Percentiles rank a stretch among this genome's conserved stretches.
phyloP scores from a whole-genome alignment of 2,113 vertebrate genomes.

The Uria aalge region DNA sequence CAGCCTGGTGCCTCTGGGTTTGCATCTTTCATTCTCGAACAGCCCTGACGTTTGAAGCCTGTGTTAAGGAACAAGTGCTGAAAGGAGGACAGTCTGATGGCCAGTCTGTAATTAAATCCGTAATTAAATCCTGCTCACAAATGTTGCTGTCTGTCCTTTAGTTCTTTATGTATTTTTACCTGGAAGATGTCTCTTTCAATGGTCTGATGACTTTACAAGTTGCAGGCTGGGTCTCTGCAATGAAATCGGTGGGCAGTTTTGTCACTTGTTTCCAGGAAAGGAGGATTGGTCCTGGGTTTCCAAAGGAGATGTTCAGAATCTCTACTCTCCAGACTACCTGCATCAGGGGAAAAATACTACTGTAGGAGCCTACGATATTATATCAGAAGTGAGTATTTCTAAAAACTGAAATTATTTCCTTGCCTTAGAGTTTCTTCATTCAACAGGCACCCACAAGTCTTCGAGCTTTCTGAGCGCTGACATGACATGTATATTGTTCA shows the following conservation, averaged over 20 bases:
- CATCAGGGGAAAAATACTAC: not conserved
- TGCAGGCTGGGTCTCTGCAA: not conserved
- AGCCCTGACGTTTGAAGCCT: not conserved
- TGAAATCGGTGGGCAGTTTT: not conserved
- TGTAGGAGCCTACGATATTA: not conserved
- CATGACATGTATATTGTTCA: not conserved
- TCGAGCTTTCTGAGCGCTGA: not conserved
- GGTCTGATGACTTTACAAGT: not conserved
- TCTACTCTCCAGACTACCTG: not conserved
- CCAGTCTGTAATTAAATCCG: not conserved
- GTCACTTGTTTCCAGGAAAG: not conserved
- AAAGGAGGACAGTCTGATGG: not conserved
- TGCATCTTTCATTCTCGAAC: not conserved
- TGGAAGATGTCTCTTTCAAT: not conserved
- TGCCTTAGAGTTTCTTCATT: not conserved
- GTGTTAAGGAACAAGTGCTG: not conserved
- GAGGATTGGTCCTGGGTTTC: not conserved
- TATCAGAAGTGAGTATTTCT: not conserved
- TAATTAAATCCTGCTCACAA: constrained; percentile 31
- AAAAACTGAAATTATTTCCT: not conserved
- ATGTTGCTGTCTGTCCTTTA: not conserved
- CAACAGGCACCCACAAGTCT: not conserved
- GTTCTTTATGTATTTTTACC: not conserved
- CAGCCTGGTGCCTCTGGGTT: not conserved
- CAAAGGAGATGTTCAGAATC: not conserved